phyloP scores from a whole-genome alignment of 1,140 invertebrate genomes.

The Laupala kohalensis region DNA sequence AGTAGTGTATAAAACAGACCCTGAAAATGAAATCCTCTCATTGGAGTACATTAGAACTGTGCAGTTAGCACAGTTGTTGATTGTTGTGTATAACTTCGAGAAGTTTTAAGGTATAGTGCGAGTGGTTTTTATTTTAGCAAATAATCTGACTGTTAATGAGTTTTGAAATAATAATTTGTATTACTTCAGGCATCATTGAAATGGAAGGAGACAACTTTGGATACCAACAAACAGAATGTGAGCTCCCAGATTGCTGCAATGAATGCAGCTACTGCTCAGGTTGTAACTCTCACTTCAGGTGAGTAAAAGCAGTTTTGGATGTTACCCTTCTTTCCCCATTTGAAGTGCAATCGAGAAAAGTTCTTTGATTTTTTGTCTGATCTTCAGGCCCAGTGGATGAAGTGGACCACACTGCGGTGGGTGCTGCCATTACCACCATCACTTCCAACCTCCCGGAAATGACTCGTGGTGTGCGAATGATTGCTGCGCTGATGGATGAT shows the following conservation, averaged over 20 bases:
- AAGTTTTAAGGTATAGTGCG: too few relatives aligned
- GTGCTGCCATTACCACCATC: slow-evolving; percentile 93
- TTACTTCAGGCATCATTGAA: slow-evolving; percentile 54
- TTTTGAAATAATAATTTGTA: not conserved
- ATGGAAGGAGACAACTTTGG: slow-evolving; percentile 88
- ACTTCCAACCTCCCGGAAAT: slow-evolving; percentile 93
- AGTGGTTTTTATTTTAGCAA: too few relatives aligned
- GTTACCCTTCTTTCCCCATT: too few relatives aligned
- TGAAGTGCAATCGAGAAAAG: not conserved
- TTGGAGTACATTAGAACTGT: too few relatives aligned
- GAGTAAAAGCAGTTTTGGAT: too few relatives aligned
- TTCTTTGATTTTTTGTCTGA: slow-evolving; percentile 6
- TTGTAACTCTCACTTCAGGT: slow-evolving; percentile 87
- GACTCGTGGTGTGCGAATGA: slow-evolving; percentile 85
- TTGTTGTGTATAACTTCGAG: too few relatives aligned
- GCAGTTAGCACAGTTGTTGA: too few relatives aligned
- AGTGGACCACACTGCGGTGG: slow-evolving; percentile 88
- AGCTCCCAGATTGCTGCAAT: slow-evolving; percentile 94
- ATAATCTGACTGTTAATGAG: too few relatives aligned
- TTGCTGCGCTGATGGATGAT: slow-evolving; percentile 88
- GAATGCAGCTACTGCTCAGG: slow-evolving; percentile 96
- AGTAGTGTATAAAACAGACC: too few relatives aligned
- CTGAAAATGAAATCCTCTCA: too few relatives aligned
- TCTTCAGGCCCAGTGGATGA: slow-evolving; percentile 50
- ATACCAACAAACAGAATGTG: slow-evolving; percentile 92